Percentiles rank a stretch among this genome's conserved stretches.
Conservation (phyloP, 2,888 invertebrate genomes). For the Dryadula phaetusa region DNA sequence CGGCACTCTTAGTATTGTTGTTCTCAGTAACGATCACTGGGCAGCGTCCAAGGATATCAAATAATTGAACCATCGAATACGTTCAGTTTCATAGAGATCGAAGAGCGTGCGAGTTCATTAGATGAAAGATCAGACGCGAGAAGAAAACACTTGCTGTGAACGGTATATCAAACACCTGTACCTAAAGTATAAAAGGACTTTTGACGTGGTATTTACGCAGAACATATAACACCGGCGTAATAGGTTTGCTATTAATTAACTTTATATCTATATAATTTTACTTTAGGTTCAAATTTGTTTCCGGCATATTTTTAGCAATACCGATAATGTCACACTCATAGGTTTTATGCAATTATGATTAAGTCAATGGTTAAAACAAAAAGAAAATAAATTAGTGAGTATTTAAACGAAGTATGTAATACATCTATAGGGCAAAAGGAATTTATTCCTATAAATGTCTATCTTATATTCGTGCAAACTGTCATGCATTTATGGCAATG, state of each 20-base stretch:
- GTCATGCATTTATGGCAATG: constrained; percentile 51
- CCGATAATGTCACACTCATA: constrained; percentile 20
- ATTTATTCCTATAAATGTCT: constrained; percentile 8
- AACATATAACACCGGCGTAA: neutral
- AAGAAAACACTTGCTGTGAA: constrained; percentile 14
- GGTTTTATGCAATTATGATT: constrained; percentile 1
- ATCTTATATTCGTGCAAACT: constrained; percentile 51
- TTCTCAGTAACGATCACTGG: constrained; percentile 66
- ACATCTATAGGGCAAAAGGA: neutral
- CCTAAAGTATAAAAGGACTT: neutral
- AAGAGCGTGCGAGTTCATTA: constrained; percentile 24
- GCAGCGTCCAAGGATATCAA: constrained; percentile 66
- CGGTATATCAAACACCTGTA: neutral
- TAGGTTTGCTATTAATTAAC: neutral
- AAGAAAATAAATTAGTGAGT: neutral
- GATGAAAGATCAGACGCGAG: constrained; percentile 23
- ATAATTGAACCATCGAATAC: constrained; percentile 47
- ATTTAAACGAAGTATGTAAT: neutral
- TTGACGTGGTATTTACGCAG: neutral
- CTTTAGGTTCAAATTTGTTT: neutral
- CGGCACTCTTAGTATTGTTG: constrained; percentile 69
- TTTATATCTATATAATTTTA: neutral
- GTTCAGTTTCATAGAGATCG: constrained; percentile 13
- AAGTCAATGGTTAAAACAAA: constrained; percentile 16
- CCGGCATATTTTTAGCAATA: constrained; percentile 3